These are phyloP conservation scores for Sitobion miscanthi DNA, from an alignment of 1,140 invertebrate species.

Conservation along the genomic window DNA sequence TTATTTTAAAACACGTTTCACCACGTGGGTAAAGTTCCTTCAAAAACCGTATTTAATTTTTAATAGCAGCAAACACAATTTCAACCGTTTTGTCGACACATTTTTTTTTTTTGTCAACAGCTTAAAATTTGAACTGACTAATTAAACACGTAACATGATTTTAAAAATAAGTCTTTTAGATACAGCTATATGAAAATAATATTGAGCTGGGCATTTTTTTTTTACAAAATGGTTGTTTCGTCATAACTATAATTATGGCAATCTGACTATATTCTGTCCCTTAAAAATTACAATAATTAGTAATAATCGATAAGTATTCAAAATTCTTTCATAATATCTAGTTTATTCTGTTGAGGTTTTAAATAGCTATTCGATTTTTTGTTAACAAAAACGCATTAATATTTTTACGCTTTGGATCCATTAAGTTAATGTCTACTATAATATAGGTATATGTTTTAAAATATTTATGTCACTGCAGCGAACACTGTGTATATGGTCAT, in stretches of 20 bases:
- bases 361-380: background rate
- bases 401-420: background rate
- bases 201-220: background rate
- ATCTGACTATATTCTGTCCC: background rate
- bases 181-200: background rate
- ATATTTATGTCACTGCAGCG: background rate
- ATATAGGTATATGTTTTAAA: background rate
- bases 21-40: conserved; percentile 25
- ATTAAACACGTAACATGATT: background rate
- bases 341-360: background rate
- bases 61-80: background rate
- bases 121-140: background rate
- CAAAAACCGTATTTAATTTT: background rate
- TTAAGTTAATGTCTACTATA: background rate
- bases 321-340: background rate
- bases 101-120: background rate
- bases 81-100: conserved; percentile 12
- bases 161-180: background rate
- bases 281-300: background rate
- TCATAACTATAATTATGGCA: background rate
- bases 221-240: background rate
- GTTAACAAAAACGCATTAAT: background rate
- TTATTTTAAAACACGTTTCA: conserved; percentile 42
- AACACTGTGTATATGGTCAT: background rate
- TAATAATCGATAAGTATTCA: background rate